Evolutionary conservation across 2,113 vertebrate genomes (phyloP).

Genomic region (Pitta sordida): DNA sequence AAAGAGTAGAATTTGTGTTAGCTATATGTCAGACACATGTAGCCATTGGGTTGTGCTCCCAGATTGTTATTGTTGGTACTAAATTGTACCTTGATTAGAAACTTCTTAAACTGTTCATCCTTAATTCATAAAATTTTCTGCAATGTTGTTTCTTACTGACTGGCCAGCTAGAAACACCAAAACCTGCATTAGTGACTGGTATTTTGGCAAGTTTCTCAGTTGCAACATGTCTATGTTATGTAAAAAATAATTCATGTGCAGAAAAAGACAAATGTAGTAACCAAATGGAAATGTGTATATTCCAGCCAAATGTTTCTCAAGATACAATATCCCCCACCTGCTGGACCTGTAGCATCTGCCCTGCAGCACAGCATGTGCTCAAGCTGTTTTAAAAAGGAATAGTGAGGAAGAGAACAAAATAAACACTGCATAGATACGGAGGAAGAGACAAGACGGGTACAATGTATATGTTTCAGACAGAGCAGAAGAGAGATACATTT

Average conservation of each 20-base stretch:
- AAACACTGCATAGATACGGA: neutral
- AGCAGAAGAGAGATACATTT: neutral
- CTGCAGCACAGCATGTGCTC: neutral
- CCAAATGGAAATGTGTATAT: neutral
- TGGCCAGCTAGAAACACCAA: neutral
- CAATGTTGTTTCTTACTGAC: neutral
- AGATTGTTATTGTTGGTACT: neutral
- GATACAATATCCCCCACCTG: neutral
- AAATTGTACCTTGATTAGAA: neutral
- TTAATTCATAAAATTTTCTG: neutral
- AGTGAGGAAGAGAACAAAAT: neutral
- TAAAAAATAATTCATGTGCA: neutral
- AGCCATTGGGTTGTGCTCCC: neutral
- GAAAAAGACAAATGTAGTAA: neutral
- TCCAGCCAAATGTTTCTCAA: neutral
- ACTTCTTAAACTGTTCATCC: neutral
- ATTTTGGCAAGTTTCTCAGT: neutral
- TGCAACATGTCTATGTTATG: fast-evolving
- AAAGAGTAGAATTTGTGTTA: neutral
- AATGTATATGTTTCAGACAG: neutral
- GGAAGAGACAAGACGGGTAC: neutral
- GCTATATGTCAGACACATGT: neutral
- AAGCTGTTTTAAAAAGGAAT: neutral
- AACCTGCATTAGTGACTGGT: neutral
- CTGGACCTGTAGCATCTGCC: neutral